A percentile compares a stretch with the other conserved stretches of the same genome.
Evolutionary conservation across 2,113 vertebrate species (phyloP).

Genomic region (Genyomyrus donnyi): DNA sequence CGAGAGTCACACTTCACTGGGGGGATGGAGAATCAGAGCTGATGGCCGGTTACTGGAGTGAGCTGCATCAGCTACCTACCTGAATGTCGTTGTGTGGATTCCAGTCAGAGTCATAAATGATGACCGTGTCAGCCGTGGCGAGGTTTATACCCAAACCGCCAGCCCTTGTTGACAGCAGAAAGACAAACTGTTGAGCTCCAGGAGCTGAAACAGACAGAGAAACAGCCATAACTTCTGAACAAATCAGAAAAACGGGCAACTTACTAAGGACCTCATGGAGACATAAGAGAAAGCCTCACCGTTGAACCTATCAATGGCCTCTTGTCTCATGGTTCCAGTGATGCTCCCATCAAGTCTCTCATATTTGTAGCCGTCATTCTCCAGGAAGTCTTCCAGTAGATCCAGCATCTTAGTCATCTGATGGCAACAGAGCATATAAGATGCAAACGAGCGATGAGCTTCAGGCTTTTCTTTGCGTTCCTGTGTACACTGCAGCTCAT

Average conservation of each 20-base stretch:
- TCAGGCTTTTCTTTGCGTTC: not conserved
- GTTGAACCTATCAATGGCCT: slow-evolving; percentile 95
- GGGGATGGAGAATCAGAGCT: not conserved
- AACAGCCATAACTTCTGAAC: not conserved
- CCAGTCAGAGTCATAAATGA: slow-evolving; percentile 78
- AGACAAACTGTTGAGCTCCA: slow-evolving; percentile 2
- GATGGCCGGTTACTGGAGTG: not conserved
- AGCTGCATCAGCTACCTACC: slow-evolving; percentile 38
- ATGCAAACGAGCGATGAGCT: not conserved
- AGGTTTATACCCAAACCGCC: slow-evolving; percentile 11
- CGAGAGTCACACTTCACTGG: not conserved
- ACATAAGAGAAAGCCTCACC: slow-evolving; percentile 52
- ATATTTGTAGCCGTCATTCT: slow-evolving; percentile 94
- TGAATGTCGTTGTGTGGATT: slow-evolving; percentile 79
- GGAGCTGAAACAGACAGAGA: not conserved
- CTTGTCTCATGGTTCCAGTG: slow-evolving; percentile 91
- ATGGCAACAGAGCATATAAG: not conserved
- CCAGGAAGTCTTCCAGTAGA: slow-evolving; percentile 89
- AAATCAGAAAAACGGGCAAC: not conserved
- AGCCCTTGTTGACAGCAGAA: not conserved
- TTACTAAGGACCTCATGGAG: not conserved
- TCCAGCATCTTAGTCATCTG: slow-evolving; percentile 98
- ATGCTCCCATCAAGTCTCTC: slow-evolving; percentile 93
- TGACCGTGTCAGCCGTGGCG: slow-evolving; percentile 63
- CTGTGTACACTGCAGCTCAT: not conserved